Evolutionary conservation across 2,888 invertebrate species (phyloP).

Genomic region (Sarcophaga carnaria): DNA sequence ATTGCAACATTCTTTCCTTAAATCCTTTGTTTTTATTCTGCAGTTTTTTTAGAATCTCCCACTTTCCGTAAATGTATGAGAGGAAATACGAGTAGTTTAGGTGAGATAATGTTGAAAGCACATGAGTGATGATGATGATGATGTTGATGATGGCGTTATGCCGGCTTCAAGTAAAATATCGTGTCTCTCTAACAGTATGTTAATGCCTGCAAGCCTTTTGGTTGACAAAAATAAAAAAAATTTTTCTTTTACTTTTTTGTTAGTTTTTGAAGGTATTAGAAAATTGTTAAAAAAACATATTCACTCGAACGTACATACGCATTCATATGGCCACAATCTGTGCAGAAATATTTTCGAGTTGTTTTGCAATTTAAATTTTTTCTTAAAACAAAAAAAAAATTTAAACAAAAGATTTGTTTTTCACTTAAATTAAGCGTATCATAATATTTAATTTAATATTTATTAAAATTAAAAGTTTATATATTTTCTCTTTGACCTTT

Average conservation of each 20-base stretch:
- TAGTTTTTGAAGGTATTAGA: background rate
- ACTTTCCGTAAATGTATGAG: background rate
- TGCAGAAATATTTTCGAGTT: background rate
- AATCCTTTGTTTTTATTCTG: constrained; percentile 8
- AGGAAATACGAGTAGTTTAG: background rate
- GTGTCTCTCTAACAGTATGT: no score
- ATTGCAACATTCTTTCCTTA: constrained; percentile 28
- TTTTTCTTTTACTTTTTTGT: background rate
- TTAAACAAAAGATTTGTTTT: no score
- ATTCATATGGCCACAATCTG: background rate
- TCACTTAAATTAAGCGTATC: no score
- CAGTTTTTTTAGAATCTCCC: background rate
- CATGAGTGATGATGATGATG: background rate
- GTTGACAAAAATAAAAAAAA: background rate
- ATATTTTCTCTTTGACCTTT: background rate
- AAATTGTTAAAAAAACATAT: background rate
- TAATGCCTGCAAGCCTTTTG: background rate
- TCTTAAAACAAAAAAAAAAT: no score
- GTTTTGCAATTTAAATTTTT: background rate
- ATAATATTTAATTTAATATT: no score
- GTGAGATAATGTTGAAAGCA: background rate
- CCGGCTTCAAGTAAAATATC: no score
- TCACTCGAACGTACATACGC: background rate
- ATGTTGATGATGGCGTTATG: no score
- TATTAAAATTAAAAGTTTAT: no score